These are phyloP conservation scores for Himalopsyche japonica DNA, from an alignment of 2,888 invertebrate species.

Conservation along the genomic window DNA sequence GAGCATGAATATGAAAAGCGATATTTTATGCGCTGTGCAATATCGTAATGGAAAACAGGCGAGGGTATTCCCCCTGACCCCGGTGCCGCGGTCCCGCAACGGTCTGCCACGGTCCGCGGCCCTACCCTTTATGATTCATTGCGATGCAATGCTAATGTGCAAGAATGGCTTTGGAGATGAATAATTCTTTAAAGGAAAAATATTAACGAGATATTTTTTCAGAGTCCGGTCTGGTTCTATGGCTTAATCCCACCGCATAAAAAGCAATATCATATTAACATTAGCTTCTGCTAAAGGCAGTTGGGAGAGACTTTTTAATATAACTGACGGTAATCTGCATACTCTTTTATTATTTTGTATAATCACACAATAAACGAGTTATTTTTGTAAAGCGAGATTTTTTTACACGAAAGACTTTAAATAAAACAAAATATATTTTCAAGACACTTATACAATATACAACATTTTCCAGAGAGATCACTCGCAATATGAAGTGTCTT, in stretches of 20 bases:
- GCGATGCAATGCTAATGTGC: neutral
- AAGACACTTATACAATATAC: no score
- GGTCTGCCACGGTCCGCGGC: neutral
- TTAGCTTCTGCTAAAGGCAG: neutral
- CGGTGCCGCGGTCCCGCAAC: neutral
- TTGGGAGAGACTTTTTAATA: neutral
- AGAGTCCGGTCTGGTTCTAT: neutral
- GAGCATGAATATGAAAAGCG: constrained; percentile 50
- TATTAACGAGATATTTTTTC: neutral
- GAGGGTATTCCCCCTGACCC: neutral
- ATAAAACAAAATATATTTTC: no score
- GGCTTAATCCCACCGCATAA: neutral
- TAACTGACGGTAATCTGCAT: neutral
- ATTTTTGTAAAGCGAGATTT: no score
- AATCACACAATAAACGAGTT: no score
- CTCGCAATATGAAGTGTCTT: no score
- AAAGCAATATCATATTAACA: neutral
- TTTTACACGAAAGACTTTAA: no score
- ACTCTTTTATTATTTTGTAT: no score
- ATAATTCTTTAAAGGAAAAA: neutral
- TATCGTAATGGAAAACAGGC: constrained; percentile 55
- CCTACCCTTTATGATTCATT: neutral
- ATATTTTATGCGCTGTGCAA: constrained; percentile 56
- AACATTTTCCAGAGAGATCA: no score
- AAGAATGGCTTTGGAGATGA: neutral